Evolutionary conservation across 2,797 vertebrate species (phyloP), one percentile per base, ranked within the genome.

Genomic region (Thalassophryne amazonica): DNA sequence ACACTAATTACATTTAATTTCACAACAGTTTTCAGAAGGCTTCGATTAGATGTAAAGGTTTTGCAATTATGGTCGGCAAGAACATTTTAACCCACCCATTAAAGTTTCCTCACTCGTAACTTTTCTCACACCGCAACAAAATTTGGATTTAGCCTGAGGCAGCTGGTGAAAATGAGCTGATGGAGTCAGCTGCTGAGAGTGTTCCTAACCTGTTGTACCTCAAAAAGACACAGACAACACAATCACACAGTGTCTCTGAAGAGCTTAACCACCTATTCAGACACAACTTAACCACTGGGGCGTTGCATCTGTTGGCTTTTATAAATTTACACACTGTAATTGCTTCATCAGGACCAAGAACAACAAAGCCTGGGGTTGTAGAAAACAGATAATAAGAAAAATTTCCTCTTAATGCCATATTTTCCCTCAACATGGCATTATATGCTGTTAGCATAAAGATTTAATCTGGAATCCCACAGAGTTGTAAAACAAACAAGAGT

Each of bases 11-110:
- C 21, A 4, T n/a, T n/a, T n/a, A n/a, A n/a, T 51, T 29, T 8
- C 23, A 30, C 25, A 36, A 12, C 1, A 25, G 34, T 40, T 53
- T 51, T 23, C 13, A 48, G 5, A 7, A 34, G 32, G 11, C 4
- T 20, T 7, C 9, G 22, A 65, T 46, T 30, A 40, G 36, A 36
- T 2, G 15, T 30, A 55, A 64, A 64, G 52, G 52, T 61, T 56
- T 42, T 1, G 2, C 10, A 34, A 60, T 57, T 33, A 50, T 32
- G 2, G 21, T 4, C n/a, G n/a, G n/a, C n/a, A 1, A 13, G 5
- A 41, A 53, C 22, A 41, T 39, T 32, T 13, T 17, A 22, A 41
- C 15, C 23, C 35, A 34, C 5, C 1, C n/a, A 18, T 11, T 22
- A 19, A n/a, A 15, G n/a, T 42, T 46, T 20, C n/a, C 31, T 1